Evolutionary conservation across 1,140 invertebrate species (phyloP).

Genomic region (Drepana arcuata): DNA sequence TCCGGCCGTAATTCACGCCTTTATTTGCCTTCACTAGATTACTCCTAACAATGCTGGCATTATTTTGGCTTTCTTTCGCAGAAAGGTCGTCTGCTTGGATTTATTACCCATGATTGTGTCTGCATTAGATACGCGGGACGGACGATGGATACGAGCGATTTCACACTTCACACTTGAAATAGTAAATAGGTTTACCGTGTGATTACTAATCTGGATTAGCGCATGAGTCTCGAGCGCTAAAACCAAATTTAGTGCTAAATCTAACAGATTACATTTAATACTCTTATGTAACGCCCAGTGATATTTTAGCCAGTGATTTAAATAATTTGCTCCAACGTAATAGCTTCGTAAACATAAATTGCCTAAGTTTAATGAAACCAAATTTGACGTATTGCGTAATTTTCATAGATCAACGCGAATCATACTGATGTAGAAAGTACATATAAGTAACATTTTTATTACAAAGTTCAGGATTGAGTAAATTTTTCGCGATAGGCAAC

Average conservation of each 20-base stretch:
- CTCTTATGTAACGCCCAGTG: neutral
- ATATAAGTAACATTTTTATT: slow-evolving; percentile 5
- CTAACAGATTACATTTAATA: slow-evolving; percentile 2
- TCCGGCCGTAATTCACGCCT: slow-evolving; percentile 37
- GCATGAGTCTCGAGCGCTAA: slow-evolving; percentile 2
- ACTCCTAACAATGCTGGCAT: slow-evolving; percentile 19
- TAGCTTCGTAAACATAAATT: neutral
- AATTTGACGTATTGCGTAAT: neutral
- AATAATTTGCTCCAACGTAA: neutral
- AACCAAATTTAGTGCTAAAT: slow-evolving; percentile 15
- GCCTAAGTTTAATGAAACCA: neutral
- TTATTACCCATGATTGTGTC: slow-evolving; percentile 10
- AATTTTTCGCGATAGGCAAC: slow-evolving; percentile 5
- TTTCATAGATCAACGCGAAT: neutral
- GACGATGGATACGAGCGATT: slow-evolving; percentile 20
- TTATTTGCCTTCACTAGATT: slow-evolving; percentile 46
- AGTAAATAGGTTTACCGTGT: slow-evolving; percentile 23
- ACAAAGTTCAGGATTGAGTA: neutral
- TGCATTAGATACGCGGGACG: slow-evolving; percentile 7
- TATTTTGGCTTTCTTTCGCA: slow-evolving; percentile 14
- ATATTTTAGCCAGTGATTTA: neutral
- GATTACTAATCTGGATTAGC: slow-evolving; percentile 29
- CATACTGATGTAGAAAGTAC: neutral
- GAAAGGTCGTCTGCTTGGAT: slow-evolving; percentile 10
- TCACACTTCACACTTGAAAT: slow-evolving; percentile 31